These are phyloP conservation scores for Lepidostoma basale DNA, from an alignment of 1,140 invertebrate species.

Conservation along the genomic window DNA sequence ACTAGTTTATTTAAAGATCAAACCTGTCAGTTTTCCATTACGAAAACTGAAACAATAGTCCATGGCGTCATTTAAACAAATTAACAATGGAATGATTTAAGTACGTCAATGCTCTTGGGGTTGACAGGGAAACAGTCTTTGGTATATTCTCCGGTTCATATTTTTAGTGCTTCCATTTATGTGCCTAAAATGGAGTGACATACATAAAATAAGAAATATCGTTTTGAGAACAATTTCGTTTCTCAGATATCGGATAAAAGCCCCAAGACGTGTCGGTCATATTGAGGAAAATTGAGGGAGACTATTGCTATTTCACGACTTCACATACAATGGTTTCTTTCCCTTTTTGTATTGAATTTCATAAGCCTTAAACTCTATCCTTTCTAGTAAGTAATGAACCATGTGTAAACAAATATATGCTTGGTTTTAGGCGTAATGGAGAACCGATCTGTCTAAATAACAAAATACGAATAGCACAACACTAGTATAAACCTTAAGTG, in stretches of 20 bases:
- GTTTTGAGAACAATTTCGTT: slow-evolving; percentile 1
- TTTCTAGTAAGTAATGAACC: too few species aligned
- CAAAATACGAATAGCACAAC: too few species aligned
- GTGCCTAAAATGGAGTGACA: neutral
- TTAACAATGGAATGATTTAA: neutral
- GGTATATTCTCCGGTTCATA: neutral
- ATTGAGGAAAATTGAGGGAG: neutral
- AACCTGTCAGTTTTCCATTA: too few species aligned
- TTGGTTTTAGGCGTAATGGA: too few species aligned
- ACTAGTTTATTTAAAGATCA: too few species aligned
- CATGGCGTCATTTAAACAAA: too few species aligned
- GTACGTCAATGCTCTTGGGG: neutral
- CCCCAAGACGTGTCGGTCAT: neutral
- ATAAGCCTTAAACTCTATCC: neutral
- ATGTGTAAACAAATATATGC: too few species aligned
- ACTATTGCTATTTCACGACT: neutral
- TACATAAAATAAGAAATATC: slow-evolving; percentile 1
- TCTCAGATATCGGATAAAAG: neutral
- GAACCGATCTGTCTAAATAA: too few species aligned
- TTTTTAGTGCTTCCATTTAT: neutral
- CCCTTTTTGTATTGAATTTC: neutral
- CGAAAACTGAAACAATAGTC: too few species aligned
- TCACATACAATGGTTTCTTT: neutral
- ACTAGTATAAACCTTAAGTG: too few species aligned
- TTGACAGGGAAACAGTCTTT: neutral